Evolutionary conservation across 2,113 vertebrate species (phyloP), one percentile per base, ranked within the genome.

Genomic region (Callaeas wilsoni): DNA sequence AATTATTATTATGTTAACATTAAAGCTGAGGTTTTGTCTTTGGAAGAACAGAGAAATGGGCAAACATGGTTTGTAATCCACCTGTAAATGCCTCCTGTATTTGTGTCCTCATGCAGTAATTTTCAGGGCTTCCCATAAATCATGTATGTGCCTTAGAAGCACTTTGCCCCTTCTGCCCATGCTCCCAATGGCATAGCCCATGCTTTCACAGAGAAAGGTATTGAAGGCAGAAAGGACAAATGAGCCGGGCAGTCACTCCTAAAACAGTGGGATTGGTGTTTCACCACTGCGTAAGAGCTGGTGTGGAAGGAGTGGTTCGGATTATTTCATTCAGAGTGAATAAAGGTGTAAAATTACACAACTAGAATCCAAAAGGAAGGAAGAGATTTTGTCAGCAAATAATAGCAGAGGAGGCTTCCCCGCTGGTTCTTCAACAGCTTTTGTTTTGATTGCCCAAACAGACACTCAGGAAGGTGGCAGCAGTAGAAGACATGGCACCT

Each of bases 401-500:
- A 46, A 69, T 9, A 84, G 55, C 4, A 16, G n/a, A 71, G 35
- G 57, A 80, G 47, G 59, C n/a, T 90, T 88, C 44, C 41, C 69
- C 1, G 0, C 76, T 88, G n/a, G 39, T 84, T 93, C 47, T 84
- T 94, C 93, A 96, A 82, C 78, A 1, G 0, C n/a, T 79, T 91
- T 84, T 86, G 78, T 95, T 93, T 97, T 37, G 78, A 78, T 97
- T 92, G 71, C 95, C 90, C 91, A 44, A 92, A 95, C 97, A 99
- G 99, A 99, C 94, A 94, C 97, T 35, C 98, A 98, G 49, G 99
- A 99, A 82, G 93, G 98, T 64, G 98, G 98, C 94, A 96, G 98
- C 75, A 97, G 98, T 89, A 98, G 97, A 95, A 98, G 99, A 96
- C 98, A 98, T 19, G 98, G 98, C 57, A 95, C 98, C 64, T 98